Evolutionary conservation across 1,140 invertebrate genomes (phyloP), one percentile per base, ranked within the genome.

Genomic region (Drosophila sucinea): DNA sequence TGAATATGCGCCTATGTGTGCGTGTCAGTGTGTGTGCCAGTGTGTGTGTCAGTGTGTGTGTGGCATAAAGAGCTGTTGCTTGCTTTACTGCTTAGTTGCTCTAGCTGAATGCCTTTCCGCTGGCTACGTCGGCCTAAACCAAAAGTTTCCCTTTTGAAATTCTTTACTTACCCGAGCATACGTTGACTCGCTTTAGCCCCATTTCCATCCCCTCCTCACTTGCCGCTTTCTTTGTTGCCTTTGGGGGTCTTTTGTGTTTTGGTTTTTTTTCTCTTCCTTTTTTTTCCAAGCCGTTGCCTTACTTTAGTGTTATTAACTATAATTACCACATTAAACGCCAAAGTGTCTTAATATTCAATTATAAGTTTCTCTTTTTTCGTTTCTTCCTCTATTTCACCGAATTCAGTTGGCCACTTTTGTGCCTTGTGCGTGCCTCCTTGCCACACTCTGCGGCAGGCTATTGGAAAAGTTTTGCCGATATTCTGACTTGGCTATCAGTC

Each of bases 271-370:
- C 65, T 69, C 5, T 41, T 70, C 61, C 55, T 67, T 62, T 54
- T 69, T 65, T 77, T 81, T 74, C 73, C 68, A 79, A 79, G 73
- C 71, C 71, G 71, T 87, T 86, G 76, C 63, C 67, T 81, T 79
- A 47, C 76, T 73, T 73, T 73, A 65, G 63, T 66, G 80, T 86
- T 86, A 89, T 89, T 86, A 89, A 89, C 84, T 83, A 81, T 87
- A 86, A 86, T 86, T 86, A 86, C 83, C 83, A 77, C 84, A 86
- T 86, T 87, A 86, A 86, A 83, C 84, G 83, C 47, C 79, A 89
- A 87, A 86, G 83, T 86, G 84, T 86, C 84, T 86, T 86, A 86
- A 89, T 86, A 86, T 86, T 89, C 84, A 86, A 86, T 86, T 86
- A 86, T 72, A 86, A 86, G 75, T 86, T 86, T 83, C 69, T 67